Percentiles rank a stretch among this genome's conserved stretches.
Conservation (phyloP, 2,888 invertebrate species). For the Fragum sueziense region DNA sequence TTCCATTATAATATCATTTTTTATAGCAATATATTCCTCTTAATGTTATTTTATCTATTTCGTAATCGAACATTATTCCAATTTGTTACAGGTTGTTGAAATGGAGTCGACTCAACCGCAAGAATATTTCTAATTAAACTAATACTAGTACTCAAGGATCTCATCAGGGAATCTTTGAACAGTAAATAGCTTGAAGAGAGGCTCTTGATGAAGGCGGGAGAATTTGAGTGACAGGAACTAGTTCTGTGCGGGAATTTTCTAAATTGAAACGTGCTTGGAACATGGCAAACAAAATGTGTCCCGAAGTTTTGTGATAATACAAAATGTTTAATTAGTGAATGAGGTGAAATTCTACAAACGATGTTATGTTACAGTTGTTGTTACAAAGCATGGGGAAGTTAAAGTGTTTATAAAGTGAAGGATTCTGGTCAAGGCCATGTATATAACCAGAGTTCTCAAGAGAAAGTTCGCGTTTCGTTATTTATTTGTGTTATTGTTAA, state of each 20-base stretch:
- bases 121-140: not conserved
- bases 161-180: not conserved
- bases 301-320: too few species aligned
- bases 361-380: too few species aligned
- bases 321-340: too few species aligned
- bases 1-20: too few species aligned
- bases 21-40: too few species aligned
- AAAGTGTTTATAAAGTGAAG: not conserved
- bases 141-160: not conserved
- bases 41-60: too few species aligned
- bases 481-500: slow-evolving; percentile 33
- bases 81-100: not conserved
- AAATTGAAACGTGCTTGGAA: too few species aligned
- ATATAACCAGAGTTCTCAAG: not conserved
- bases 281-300: too few species aligned
- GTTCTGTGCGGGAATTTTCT: too few species aligned
- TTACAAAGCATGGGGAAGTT: too few species aligned
- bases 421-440: not conserved
- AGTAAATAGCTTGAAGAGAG: not conserved
- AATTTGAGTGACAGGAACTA: not conserved
- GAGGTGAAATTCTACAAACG: too few species aligned
- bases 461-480: slow-evolving; percentile 32
- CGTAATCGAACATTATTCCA: not conserved
- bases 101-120: not conserved
- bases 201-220: not conserved